Percentiles rank a stretch among this genome's conserved stretches.
phyloP scores from a whole-genome alignment of 2,888 invertebrate genomes.

The Globia sparganii region DNA sequence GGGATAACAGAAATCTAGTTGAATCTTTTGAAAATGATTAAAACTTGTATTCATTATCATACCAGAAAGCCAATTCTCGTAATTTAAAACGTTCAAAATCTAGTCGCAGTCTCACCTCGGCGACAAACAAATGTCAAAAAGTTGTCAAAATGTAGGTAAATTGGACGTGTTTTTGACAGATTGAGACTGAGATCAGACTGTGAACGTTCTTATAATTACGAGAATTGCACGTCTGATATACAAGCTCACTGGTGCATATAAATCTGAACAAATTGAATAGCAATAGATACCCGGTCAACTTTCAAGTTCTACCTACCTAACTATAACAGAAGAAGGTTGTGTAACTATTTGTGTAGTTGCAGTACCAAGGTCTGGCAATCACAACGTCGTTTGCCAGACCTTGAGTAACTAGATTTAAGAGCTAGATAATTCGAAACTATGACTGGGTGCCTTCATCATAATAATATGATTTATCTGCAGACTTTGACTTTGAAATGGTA shows the following conservation, averaged over 20 bases:
- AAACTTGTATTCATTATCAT: too few relatives aligned
- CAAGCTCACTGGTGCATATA: not conserved
- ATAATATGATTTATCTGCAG: not conserved
- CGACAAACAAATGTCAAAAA: too few relatives aligned
- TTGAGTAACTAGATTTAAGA: slow-evolving; percentile 21
- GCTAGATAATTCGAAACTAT: not conserved
- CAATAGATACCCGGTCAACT: slow-evolving; percentile 8
- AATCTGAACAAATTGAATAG: slow-evolving; percentile 3
- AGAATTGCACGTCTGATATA: too few relatives aligned
- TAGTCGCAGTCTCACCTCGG: too few relatives aligned
- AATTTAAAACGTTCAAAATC: too few relatives aligned
- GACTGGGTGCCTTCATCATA: not conserved
- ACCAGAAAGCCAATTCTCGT: too few relatives aligned
- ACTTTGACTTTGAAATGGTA: not conserved
- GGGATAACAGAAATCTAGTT: too few relatives aligned
- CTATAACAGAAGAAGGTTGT: not conserved
- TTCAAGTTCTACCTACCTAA: slow-evolving; percentile 8
- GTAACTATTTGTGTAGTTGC: slow-evolving; percentile 10
- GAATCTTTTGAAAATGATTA: too few relatives aligned
- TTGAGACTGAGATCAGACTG: too few relatives aligned
- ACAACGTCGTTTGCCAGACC: slow-evolving; percentile 21
- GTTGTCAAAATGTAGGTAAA: too few relatives aligned
- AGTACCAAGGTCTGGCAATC: not conserved
- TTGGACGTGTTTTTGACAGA: too few relatives aligned
- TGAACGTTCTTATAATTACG: too few relatives aligned